Conservation (phyloP, 2,888 invertebrate species). For the Napeogenes inachia region DNA sequence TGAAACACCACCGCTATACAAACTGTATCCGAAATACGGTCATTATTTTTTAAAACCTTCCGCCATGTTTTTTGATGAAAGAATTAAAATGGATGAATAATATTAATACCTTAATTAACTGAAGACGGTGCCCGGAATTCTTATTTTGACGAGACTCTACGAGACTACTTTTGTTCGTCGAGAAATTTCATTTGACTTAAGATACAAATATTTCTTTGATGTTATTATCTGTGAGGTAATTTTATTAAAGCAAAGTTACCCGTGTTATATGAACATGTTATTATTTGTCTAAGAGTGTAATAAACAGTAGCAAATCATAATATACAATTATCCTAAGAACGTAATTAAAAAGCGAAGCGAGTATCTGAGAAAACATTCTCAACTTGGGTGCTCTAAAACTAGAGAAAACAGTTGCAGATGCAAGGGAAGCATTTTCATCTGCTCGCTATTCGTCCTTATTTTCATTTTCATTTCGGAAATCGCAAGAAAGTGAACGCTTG, state of each 20-base stretch:
- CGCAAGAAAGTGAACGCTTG: slow-evolving; percentile 66
- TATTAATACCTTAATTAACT: slow-evolving; percentile 63
- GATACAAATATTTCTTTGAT: slow-evolving; percentile 29
- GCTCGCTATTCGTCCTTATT: slow-evolving; percentile 33
- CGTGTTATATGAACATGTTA: slow-evolving; percentile 16
- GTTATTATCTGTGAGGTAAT: slow-evolving; percentile 26
- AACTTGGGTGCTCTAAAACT: slow-evolving; percentile 16
- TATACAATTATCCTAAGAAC: slow-evolving; percentile 5
- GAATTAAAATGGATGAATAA: slow-evolving; percentile 53
- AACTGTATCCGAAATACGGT: slow-evolving; percentile 30
- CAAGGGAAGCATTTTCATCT: slow-evolving; percentile 24
- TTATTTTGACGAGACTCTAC: slow-evolving; percentile 49
- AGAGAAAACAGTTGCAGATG: slow-evolving; percentile 30
- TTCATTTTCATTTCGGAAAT: slow-evolving; percentile 60
- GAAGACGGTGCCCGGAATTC: slow-evolving; percentile 51
- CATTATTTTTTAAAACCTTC: slow-evolving; percentile 44
- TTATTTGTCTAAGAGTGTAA: slow-evolving; percentile 5
- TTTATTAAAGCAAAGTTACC: slow-evolving; percentile 16
- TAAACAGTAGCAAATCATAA: slow-evolving; percentile 10
- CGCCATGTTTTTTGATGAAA: slow-evolving; percentile 43
- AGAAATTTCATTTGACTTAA: slow-evolving; percentile 42
- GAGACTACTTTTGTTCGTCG: slow-evolving; percentile 45
- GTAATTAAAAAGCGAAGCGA: slow-evolving; percentile 10
- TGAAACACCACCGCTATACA: slow-evolving; percentile 25
- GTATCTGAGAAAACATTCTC: slow-evolving; percentile 4